Conservation (phyloP, 2,888 invertebrate genomes). For the Arge pagana region DNA sequence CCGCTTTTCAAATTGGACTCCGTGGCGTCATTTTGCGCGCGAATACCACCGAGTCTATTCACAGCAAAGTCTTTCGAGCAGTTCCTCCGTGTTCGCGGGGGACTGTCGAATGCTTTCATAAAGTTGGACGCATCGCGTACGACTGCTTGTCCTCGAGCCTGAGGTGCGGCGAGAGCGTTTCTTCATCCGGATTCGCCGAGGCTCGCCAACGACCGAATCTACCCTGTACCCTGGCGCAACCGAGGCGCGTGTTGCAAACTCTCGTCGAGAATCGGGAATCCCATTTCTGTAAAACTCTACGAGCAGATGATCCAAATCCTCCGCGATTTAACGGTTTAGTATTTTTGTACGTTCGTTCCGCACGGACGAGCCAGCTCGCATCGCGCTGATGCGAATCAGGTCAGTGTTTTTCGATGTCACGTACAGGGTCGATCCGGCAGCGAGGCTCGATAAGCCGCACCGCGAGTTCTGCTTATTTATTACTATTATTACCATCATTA, state of each 20-base stretch:
- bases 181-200: slow-evolving; percentile 39
- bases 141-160: slow-evolving; percentile 58
- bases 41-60: slow-evolving; percentile 23
- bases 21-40: slow-evolving; percentile 27
- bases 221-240: slow-evolving; percentile 55
- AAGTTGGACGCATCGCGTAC: slow-evolving; percentile 48
- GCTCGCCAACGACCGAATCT: slow-evolving; percentile 51
- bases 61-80: slow-evolving; percentile 25
- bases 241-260: slow-evolving; percentile 30
- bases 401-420: slow-evolving; percentile 37
- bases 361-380: no score
- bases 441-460: slow-evolving; percentile 51
- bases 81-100: slow-evolving; percentile 33
- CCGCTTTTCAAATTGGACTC: slow-evolving; percentile 32
- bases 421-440: slow-evolving; percentile 55
- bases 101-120: slow-evolving; percentile 40
- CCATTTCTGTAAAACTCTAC: slow-evolving; percentile 28
- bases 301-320: slow-evolving; percentile 37
- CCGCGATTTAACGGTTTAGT: no score
- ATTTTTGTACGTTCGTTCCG: no score
- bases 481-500: slow-evolving; percentile 43
- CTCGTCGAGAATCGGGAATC: slow-evolving; percentile 18
- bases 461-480: slow-evolving; percentile 55
- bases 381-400: not conserved
- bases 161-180: slow-evolving; percentile 55